A percentile compares a stretch with the other conserved stretches of the same genome.
These are phyloP conservation scores for Buteo buteo DNA, from an alignment of 2,113 vertebrate genomes.

Conservation along the genomic window DNA sequence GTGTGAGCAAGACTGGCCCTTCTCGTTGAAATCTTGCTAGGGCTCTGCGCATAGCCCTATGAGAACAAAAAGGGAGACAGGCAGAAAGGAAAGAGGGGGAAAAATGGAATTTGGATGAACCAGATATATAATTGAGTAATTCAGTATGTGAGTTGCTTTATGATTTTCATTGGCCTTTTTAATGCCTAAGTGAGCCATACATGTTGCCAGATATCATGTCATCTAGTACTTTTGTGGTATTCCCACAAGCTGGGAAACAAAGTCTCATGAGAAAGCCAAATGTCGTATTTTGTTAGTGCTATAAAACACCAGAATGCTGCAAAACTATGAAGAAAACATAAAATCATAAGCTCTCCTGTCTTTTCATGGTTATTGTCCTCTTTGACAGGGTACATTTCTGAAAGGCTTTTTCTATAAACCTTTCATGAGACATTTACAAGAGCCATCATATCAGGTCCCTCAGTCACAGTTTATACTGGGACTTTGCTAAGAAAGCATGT, in stretches of 20 bases:
- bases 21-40: not conserved
- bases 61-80: not conserved
- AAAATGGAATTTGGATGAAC: not conserved
- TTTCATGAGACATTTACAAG: constrained; percentile 30
- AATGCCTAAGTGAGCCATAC: constrained; percentile 10
- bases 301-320: constrained; percentile 43
- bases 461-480: not conserved
- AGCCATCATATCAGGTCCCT: not conserved
- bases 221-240: constrained; percentile 52
- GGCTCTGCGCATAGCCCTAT: not conserved
- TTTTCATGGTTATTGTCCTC: constrained; percentile 22
- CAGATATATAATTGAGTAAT: not conserved
- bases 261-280: constrained; percentile 40
- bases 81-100: not conserved
- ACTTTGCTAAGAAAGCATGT: not conserved
- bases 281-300: constrained; percentile 8
- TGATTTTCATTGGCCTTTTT: constrained; percentile 23
- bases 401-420: constrained; percentile 9
- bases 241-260: constrained; percentile 43
- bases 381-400: constrained; percentile 26
- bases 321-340: constrained; percentile 41
- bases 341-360: constrained; percentile 12
- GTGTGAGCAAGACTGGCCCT: not conserved
- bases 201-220: constrained; percentile 45
- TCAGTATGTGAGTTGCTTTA: not conserved